Evolutionary conservation across 2,113 vertebrate species (phyloP), one percentile per base, ranked within the genome.

Genomic region (Onychostruthus taczanowskii): DNA sequence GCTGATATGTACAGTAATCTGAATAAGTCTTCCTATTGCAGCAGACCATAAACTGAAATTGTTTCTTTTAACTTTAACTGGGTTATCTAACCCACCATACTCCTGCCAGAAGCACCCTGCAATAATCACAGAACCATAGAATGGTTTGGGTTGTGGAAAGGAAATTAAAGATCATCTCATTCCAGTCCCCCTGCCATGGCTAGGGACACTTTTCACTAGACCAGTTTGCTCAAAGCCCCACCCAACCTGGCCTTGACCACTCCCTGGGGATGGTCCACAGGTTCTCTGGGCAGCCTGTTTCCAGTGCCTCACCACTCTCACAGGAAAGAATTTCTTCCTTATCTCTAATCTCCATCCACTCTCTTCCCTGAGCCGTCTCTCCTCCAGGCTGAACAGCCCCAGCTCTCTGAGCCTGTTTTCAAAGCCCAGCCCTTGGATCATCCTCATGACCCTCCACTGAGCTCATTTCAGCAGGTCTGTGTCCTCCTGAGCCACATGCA

Each of bases 21-120:
- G 83, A 62, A 26, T 56, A 91, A 52, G 21, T 68, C 52, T 87
- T 90, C 46, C 44, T 59, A 50, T 46, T 96, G 53, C 61, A 92
- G 24, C 37, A 56, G 27, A 73, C 59, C 64, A 10, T 72, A 49
- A 89, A 70, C 14, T 90, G 43, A 74, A 75, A 52, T 70, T 95
- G 23, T 59, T 70, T 68, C 26, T 77, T 41, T 69, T 80, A 73
- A 59, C 31, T 85, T 88, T 16, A 80, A 68, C 53, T 31, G 4
- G 46, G 72, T 94, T 76, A 59, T 35, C 56, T 90, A 47, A 78
- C 44, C 75, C 62, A 76, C 35, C 39, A 22, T 27, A 35, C 16
- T 70, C 6, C 63, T 91, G 18, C 33, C 53, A 55, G 55, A 63
- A 84, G 33, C 55, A 52, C 10, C 16, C 53, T 80, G 35, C 79